A percentile compares a stretch with the other conserved stretches of the same genome.
These are phyloP conservation scores for Apodemia hepburni DNA, from an alignment of 2,888 invertebrate genomes.

Conservation along the genomic window DNA sequence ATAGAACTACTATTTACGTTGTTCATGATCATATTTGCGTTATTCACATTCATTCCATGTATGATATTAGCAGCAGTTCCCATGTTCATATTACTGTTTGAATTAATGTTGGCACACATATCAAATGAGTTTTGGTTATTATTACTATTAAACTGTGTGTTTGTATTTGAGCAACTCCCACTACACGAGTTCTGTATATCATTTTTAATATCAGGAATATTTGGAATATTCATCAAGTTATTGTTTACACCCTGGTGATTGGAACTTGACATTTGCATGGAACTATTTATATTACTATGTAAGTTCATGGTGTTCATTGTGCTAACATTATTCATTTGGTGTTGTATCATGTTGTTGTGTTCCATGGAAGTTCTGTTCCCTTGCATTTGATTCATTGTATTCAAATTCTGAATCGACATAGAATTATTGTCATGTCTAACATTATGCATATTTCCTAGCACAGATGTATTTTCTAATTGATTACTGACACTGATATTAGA, in stretches of 20 bases:
- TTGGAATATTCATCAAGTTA: slow-evolving; percentile 65
- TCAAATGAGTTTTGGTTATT: slow-evolving; percentile 59
- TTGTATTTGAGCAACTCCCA: slow-evolving; percentile 65
- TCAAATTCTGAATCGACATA: slow-evolving; percentile 64
- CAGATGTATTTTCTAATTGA: slow-evolving; percentile 59
- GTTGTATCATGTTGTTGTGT: slow-evolving; percentile 66
- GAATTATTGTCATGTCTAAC: slow-evolving; percentile 65
- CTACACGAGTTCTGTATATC: slow-evolving; percentile 70
- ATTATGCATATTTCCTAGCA: slow-evolving; percentile 57
- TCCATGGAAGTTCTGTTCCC: slow-evolving; percentile 65
- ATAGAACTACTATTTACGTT: slow-evolving; percentile 54
- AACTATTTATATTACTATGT: slow-evolving; percentile 57
- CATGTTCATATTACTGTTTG: slow-evolving; percentile 56
- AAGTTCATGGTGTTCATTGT: slow-evolving; percentile 65
- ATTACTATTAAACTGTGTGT: slow-evolving; percentile 50
- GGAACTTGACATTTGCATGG: slow-evolving; percentile 62
- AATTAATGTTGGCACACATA: slow-evolving; percentile 60
- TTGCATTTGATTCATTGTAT: slow-evolving; percentile 64
- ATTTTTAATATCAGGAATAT: slow-evolving; percentile 72
- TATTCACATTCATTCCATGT: slow-evolving; percentile 63
- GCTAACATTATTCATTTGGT: slow-evolving; percentile 61
- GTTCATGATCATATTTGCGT: slow-evolving; percentile 63
- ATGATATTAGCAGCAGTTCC: slow-evolving; percentile 55
- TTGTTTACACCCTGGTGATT: slow-evolving; percentile 63
- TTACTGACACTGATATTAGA: slow-evolving; percentile 55